Conservation (phyloP, 2,888 invertebrate species). For the Limnephilus marmoratus region DNA sequence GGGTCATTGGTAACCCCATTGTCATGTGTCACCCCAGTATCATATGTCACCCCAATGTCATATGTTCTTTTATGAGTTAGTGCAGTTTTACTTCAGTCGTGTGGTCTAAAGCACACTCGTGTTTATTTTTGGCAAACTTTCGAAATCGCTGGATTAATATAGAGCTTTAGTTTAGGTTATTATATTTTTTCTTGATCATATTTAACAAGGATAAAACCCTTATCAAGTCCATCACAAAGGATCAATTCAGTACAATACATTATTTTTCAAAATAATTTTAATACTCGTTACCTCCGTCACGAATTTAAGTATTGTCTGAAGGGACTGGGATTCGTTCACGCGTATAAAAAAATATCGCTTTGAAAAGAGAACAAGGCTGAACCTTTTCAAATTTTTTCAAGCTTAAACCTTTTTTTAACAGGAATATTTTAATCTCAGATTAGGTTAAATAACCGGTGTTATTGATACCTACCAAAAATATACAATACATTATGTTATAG, state of each 20-base stretch:
- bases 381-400: neutral
- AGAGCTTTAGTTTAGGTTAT: neutral
- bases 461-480: too few species aligned
- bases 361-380: neutral
- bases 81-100: too few species aligned
- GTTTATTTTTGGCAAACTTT: too few species aligned
- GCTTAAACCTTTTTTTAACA: neutral
- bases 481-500: too few species aligned
- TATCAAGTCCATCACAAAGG: neutral
- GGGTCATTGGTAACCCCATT: too few species aligned
- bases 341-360: neutral
- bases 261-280: neutral
- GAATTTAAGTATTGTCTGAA: neutral
- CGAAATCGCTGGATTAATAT: too few species aligned
- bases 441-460: too few species aligned
- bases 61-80: too few species aligned
- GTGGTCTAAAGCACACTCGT: too few species aligned
- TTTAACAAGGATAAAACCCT: neutral
- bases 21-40: too few species aligned
- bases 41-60: too few species aligned
- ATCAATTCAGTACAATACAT: neutral
- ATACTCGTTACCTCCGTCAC: neutral
- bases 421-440: neutral
- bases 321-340: neutral
- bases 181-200: neutral